Evolutionary conservation across 30 jellyfish, hydroid and myxozoan genomes (phyloP).

Genomic region (Hydra vulgaris): DNA sequence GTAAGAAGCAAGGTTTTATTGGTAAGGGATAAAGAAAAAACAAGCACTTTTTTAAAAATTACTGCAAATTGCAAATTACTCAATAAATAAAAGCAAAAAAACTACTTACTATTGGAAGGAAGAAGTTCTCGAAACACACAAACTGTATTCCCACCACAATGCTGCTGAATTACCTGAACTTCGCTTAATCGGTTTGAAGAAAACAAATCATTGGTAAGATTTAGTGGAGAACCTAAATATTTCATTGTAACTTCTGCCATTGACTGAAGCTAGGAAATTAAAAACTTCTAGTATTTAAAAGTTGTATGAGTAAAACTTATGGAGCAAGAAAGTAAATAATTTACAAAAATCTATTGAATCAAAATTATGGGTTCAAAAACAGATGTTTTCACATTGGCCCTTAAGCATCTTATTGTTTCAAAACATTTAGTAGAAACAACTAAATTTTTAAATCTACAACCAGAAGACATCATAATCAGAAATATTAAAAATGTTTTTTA

Average conservation of each 20-base stretch:
- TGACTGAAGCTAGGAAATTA: conserved; percentile 63
- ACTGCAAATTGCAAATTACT: background rate
- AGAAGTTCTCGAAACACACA: conserved; percentile 73
- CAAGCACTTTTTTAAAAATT: too few species aligned
- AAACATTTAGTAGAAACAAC: too few species aligned
- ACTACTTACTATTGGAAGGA: conserved; percentile 67
- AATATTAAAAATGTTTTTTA: too few species aligned
- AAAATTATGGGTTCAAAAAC: too few species aligned
- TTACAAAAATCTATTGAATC: background rate
- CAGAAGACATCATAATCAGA: too few species aligned
- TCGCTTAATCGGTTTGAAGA: conserved; percentile 50
- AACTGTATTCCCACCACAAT: conserved; percentile 92
- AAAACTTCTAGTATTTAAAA: background rate
- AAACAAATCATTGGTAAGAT: conserved; percentile 47
- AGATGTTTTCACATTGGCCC: too few species aligned
- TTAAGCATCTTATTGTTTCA: too few species aligned
- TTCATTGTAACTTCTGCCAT: conserved; percentile 90
- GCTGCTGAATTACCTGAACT: conserved; percentile 77
- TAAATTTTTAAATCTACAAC: too few species aligned
- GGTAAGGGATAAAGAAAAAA: too few species aligned
- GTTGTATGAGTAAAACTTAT: background rate
- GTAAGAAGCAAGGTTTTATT: too few species aligned
- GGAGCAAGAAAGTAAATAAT: background rate
- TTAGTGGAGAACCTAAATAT: conserved; percentile 58
- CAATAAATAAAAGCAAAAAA: too few species aligned